Evolutionary conservation across 2,888 invertebrate genomes (phyloP).

Genomic region (Diarsia mendica): DNA sequence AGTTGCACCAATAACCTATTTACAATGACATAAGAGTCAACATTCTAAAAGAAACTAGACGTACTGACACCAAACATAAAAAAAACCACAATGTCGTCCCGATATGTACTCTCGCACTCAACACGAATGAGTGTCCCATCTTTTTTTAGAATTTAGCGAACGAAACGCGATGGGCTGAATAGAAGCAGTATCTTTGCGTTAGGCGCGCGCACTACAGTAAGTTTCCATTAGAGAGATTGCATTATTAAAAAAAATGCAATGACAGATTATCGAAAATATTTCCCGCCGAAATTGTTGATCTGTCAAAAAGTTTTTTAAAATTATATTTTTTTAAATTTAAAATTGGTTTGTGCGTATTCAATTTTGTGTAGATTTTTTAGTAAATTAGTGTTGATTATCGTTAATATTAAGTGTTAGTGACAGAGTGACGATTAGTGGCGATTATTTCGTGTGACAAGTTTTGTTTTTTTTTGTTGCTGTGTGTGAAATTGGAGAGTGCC

Average conservation of each 20-base stretch:
- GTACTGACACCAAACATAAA: constrained; percentile 65
- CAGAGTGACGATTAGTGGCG: constrained; percentile 62
- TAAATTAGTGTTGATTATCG: constrained; percentile 37
- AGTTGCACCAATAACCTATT: constrained; percentile 64
- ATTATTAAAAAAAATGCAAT: constrained; percentile 63
- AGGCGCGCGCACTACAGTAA: constrained; percentile 88
- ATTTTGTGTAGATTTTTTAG: constrained; percentile 28
- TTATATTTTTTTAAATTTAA: constrained; percentile 4
- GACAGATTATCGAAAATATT: constrained; percentile 54
- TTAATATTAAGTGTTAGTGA: constrained; percentile 63
- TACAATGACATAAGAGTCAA: constrained; percentile 61
- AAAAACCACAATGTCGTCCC: constrained; percentile 71
- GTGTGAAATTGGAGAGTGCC: constrained; percentile 73
- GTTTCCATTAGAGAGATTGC: constrained; percentile 73
- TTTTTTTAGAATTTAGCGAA: constrained; percentile 88
- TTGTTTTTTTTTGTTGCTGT: constrained; percentile 48
- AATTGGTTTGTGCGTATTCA: not conserved
- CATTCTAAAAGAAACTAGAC: constrained; percentile 66
- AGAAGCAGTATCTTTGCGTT: constrained; percentile 83
- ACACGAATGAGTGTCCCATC: constrained; percentile 82
- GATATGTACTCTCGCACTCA: constrained; percentile 76
- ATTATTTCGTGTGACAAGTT: constrained; percentile 63
- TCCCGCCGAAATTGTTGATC: constrained; percentile 52
- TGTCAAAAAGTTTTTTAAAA: constrained; percentile 44
- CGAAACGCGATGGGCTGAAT: constrained; percentile 77